Base-by-base conservation (phyloP, 2,113 vertebrate genomes). In the Podarcis cretensis region DNA sequence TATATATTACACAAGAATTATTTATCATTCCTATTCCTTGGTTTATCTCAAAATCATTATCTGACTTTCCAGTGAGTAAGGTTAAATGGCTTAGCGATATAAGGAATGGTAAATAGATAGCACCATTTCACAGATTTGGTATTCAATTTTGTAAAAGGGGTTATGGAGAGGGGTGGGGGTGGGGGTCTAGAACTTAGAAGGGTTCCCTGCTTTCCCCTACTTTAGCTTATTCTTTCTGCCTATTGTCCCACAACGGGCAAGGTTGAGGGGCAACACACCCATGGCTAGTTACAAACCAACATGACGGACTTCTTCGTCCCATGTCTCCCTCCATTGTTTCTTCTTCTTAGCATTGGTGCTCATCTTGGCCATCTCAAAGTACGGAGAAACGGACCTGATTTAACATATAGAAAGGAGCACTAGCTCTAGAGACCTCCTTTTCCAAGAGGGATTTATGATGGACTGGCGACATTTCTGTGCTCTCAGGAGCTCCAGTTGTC, bases 61-160 rank as follows among this genome's bases (percentile, higher is more conserved):
- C 65, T 96, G 94, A 94, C 88, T 96, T 97, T 97, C 97, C 97
- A 97, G 97, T 97, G 97, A 96, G 95, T 93, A 92, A 81, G 95
- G 97, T 97, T 97, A 95, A 94, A 95, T 96, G 81, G 81, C 74
- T 84, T 95, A 97, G 95, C 95, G 87, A 95, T 95, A 87, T 65
- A 95, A 97, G 97, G 97, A 98, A 97, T 97, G 97, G 97, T 97
- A 97, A 96, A 96, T 96, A 96, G 91, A 97, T 98, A 98, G 97
- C 97, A 98, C 97, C 97, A 97, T 97, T 95, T 97, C 95, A 94
- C 94, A 95, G 82, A 95, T 94, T 93, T 95, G 92, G 93, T 74
- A 84, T 89, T 88, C 35, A 81, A 74, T 92, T 90, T 93, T 92
- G 23, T 90, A 90, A 85, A 74, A 30, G 80, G 91, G 5, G 30